phyloP scores from a whole-genome alignment of 2,113 vertebrate species.

The Prinia subflava region DNA sequence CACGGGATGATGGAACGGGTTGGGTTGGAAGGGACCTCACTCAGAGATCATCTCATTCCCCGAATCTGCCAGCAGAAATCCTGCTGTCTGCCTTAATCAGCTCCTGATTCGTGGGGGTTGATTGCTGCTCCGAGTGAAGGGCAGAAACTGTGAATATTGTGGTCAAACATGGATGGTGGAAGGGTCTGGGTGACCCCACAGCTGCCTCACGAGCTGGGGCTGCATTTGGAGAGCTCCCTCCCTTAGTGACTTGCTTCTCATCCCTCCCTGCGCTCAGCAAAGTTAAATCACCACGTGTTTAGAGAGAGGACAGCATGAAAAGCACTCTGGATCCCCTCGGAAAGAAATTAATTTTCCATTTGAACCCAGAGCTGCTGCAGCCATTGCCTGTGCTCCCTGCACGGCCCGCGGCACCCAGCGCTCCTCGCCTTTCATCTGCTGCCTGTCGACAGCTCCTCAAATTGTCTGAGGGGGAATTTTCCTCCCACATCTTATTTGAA shows the following conservation, averaged over 20 bases:
- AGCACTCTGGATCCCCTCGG: background rate
- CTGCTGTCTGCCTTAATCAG: background rate
- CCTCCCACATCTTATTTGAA: constrained; percentile 15
- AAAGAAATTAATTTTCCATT: background rate
- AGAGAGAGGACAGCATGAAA: background rate
- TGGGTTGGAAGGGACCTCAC: background rate
- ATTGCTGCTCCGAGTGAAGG: background rate
- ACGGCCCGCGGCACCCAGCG: fast-evolving
- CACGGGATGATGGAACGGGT: fast-evolving
- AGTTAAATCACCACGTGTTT: background rate
- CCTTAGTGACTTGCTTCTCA: background rate
- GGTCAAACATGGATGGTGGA: background rate
- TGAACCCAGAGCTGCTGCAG: background rate
- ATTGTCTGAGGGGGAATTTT: background rate
- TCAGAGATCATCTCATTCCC: background rate
- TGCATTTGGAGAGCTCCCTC: background rate
- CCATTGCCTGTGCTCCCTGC: background rate
- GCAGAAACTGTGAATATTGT: background rate
- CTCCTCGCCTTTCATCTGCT: background rate
- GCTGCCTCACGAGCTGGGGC: background rate
- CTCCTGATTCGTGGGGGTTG: fast-evolving
- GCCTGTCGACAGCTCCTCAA: background rate
- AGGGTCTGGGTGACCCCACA: fast-evolving
- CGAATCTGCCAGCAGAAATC: background rate
- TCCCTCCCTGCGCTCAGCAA: fast-evolving